Conservation (phyloP, 2,797 vertebrate genomes). For the Melopsittacus undulatus region DNA sequence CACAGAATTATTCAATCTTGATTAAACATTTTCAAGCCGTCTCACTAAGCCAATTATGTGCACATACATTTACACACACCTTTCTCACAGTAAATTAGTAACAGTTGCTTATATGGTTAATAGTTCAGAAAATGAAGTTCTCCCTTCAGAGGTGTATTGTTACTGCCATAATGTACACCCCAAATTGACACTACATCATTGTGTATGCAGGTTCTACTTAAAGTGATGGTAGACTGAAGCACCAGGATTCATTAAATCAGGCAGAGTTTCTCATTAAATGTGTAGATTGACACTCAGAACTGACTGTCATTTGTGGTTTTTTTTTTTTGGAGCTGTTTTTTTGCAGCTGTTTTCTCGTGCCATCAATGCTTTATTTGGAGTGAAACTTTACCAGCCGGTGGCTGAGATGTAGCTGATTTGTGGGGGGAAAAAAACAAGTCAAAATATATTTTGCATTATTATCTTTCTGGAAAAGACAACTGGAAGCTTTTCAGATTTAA, state of each 20-base stretch:
- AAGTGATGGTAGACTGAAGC: constrained; percentile 60
- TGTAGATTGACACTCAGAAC: constrained; percentile 75
- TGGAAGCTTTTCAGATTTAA: constrained; percentile 8
- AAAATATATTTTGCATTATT: constrained; percentile 22
- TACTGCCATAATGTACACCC: constrained; percentile 20
- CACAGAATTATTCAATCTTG: constrained; percentile 18
- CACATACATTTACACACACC: background rate
- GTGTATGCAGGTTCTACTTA: constrained; percentile 60
- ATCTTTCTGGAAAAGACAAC: constrained; percentile 5
- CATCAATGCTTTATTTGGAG: constrained; percentile 56
- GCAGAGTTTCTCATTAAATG: constrained; percentile 78
- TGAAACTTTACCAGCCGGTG: background rate
- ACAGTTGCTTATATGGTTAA: constrained; percentile 52
- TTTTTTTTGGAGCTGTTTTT: constrained; percentile 25
- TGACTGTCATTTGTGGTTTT: constrained; percentile 62
- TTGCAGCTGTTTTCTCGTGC: constrained; percentile 10
- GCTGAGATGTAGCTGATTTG: background rate
- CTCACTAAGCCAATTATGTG: background rate
- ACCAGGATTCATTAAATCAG: constrained; percentile 70
- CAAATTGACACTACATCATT: constrained; percentile 48
- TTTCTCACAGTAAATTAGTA: constrained; percentile 61
- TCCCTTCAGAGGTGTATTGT: constrained; percentile 26
- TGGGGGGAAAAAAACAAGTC: background rate
- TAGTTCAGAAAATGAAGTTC: constrained; percentile 53
- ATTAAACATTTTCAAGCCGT: constrained; percentile 53